Conservation (phyloP, 2,797 vertebrate species). For the Scomberomorus guttatus region DNA sequence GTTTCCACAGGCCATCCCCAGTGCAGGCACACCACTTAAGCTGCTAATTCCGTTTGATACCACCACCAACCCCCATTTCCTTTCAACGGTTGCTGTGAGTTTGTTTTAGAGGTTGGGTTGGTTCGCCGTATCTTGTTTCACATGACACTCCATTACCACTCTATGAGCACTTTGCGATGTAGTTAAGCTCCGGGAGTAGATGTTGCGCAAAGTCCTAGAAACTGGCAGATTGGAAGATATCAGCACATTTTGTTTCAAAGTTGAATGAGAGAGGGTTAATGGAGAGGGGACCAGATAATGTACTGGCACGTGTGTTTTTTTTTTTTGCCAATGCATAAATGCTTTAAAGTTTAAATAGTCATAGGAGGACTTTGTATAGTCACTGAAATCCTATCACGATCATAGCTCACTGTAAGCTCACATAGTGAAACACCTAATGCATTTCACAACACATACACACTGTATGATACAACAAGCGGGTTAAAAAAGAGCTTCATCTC, state of each 20-base stretch:
- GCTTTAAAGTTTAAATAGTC: neutral
- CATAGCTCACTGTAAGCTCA: neutral
- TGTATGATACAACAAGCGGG: neutral
- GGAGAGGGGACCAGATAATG: neutral
- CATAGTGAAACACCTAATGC: neutral
- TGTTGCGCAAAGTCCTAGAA: constrained; percentile 34
- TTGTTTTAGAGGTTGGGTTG: constrained; percentile 52
- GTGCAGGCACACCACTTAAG: constrained; percentile 31
- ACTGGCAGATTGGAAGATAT: constrained; percentile 23
- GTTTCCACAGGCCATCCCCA: constrained; percentile 57
- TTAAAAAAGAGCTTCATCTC: neutral
- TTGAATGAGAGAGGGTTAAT: constrained; percentile 11
- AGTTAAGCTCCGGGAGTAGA: constrained; percentile 35
- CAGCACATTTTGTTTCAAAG: constrained; percentile 37
- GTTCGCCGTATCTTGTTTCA: constrained; percentile 53
- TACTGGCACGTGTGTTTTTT: neutral
- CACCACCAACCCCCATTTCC: constrained; percentile 48
- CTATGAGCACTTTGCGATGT: constrained; percentile 47
- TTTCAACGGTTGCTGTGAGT: constrained; percentile 51
- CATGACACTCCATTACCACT: constrained; percentile 46
- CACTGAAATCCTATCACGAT: neutral
- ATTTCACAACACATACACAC: neutral
- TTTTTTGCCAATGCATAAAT: neutral
- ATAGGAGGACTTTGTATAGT: neutral
- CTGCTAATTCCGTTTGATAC: constrained; percentile 55